These are phyloP conservation scores for Acomys russatus DNA, from an alignment of 2,797 vertebrate species.

Conservation along the genomic window DNA sequence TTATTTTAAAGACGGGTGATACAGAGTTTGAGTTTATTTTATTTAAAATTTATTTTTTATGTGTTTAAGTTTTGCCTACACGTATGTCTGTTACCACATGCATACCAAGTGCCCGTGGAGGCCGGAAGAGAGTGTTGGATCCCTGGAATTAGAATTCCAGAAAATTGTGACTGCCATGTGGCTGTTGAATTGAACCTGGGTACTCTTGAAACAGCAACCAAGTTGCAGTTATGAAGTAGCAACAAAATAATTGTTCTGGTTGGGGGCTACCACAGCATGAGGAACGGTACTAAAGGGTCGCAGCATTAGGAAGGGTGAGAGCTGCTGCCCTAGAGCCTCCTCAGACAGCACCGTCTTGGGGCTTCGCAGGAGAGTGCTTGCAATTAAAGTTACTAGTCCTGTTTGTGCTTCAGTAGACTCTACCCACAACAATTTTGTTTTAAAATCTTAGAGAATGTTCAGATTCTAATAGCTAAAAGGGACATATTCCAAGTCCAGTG, in stretches of 20 bases:
- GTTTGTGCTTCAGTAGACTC: neutral
- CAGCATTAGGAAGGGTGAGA: neutral
- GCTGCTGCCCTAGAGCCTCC: neutral
- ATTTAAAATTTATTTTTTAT: neutral
- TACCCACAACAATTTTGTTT: constrained; percentile 1
- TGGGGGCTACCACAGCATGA: neutral
- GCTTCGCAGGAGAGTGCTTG: constrained; percentile 6
- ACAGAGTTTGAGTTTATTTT: neutral
- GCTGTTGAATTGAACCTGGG: neutral
- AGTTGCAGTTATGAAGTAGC: neutral
- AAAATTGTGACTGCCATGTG: neutral
- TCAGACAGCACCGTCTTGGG: neutral
- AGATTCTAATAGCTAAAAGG: constrained; percentile 24
- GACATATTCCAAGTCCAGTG: neutral
- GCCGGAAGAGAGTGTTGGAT: neutral
- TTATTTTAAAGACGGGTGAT: neutral
- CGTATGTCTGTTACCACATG: neutral
- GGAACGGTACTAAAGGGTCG: neutral
- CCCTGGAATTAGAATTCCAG: too few relatives aligned
- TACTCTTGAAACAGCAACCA: neutral
- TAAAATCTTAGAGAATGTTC: constrained; percentile 15
- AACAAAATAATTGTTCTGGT: neutral
- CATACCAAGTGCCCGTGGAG: neutral
- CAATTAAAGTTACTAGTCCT: constrained; percentile 36
- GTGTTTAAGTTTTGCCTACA: neutral